phyloP scores from a whole-genome alignment of 2,113 vertebrate genomes.

The Pristiophorus japonicus region DNA sequence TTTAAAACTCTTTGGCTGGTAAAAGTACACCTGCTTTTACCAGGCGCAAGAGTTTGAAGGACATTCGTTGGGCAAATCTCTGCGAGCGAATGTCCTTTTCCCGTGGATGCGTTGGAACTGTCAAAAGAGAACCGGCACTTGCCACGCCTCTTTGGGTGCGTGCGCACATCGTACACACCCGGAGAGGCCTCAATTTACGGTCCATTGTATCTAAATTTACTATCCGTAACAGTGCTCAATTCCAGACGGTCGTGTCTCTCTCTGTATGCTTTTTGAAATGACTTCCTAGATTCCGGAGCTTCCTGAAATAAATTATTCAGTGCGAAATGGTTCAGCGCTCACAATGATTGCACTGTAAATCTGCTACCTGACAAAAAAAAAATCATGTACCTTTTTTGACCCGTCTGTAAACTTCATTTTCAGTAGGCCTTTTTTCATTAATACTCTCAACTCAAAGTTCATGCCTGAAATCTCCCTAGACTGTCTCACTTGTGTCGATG shows the following conservation, averaged over 20 bases:
- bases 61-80: too few species aligned
- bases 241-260: neutral
- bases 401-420: neutral
- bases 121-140: too few species aligned
- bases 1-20: too few species aligned
- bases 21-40: too few species aligned
- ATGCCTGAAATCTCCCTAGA: neutral
- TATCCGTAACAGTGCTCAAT: neutral
- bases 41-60: too few species aligned
- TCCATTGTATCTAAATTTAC: neutral
- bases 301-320: constrained; percentile 27
- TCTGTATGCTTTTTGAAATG: neutral
- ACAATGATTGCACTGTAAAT: neutral
- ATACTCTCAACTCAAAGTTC: neutral
- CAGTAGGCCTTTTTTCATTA: neutral
- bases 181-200: too few species aligned
- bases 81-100: too few species aligned
- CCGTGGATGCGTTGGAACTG: too few species aligned
- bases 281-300: neutral
- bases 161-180: too few species aligned
- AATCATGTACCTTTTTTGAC: neutral
- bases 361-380: constrained; percentile 6
- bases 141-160: too few species aligned
- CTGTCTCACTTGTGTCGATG: neutral
- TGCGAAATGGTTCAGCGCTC: neutral